Base-by-base conservation (phyloP, 2,797 vertebrate species). In the Carapus acus region DNA sequence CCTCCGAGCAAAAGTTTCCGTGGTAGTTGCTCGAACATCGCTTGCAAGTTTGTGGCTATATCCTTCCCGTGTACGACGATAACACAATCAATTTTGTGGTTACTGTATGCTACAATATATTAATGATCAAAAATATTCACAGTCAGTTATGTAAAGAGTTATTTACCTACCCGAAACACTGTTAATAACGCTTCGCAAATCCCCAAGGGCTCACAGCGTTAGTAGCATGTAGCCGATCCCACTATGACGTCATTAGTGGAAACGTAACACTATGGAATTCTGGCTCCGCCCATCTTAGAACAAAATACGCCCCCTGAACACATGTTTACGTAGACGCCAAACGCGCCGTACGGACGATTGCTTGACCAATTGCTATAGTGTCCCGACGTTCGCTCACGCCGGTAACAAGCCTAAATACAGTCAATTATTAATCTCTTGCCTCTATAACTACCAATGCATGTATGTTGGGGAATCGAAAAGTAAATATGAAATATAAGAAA, bases 1-100 rank as follows among this genome's bases (percentile, higher is more conserved):
- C 87, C 82, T 83, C 69, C 73, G 13, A 56, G 52, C 64, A 66
- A 84, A 87, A 88, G 71, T 87, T 88, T 84, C 78, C 65, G 66
- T 66, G 62, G 74, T 62, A 77, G 74, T 83, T 77, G 19, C 12
- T 41, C 1, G 54, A 52, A 67, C 70, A 73, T 69, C 78, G 79
- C 58, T 45, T 36, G 43, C 3, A 84, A 86, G 74, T 83, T 85
- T 76, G 4, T 38, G 41, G 56, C 50, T 37, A 36, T 15, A 33
- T 4, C 31, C 31, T 9, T 33, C 3, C 31, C 31, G 6, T 13
- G 31, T 3, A 9, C 31, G 4, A 33, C 12, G 6, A 33, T 11
- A 33, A 9, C 6, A 4, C 6, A 9, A 33, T 11, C 14, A 4
- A 33, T 11, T 33, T 33, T 13, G 14, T 9, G 14, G 14, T 13